Conservation (phyloP, 2,888 invertebrate species). For the Entomobrya multifasciata region DNA sequence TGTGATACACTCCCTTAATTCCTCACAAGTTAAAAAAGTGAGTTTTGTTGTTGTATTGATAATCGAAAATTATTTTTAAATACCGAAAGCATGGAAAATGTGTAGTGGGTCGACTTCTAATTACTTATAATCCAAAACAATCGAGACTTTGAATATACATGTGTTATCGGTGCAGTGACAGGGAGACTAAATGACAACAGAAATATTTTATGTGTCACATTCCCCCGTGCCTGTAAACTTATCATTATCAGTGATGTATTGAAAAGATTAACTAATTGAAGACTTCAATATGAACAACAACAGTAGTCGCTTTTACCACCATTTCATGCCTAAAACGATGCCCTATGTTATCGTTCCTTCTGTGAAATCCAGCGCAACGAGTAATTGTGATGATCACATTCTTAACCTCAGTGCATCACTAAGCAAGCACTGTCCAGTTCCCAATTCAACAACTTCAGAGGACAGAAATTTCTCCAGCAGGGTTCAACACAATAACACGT, state of each 20-base stretch:
- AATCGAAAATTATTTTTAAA: too few relatives aligned
- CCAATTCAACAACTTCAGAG: neutral
- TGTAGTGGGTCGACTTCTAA: too few relatives aligned
- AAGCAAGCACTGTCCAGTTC: conserved; percentile 43
- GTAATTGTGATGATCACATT: conserved; percentile 46
- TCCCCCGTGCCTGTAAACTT: conserved; percentile 1
- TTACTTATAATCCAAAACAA: too few relatives aligned
- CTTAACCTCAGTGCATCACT: conserved; percentile 56
- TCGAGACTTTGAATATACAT: too few relatives aligned
- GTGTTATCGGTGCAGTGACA: too few relatives aligned
- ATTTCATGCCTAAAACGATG: conserved; percentile 74
- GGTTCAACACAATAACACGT: neutral
- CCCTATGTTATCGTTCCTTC: conserved; percentile 75
- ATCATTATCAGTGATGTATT: too few relatives aligned
- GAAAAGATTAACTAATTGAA: neutral
- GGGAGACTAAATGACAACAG: too few relatives aligned
- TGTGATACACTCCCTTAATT: conserved; percentile 19
- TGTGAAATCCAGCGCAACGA: conserved; percentile 22
- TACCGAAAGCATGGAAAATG: too few relatives aligned
- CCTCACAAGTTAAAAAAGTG: too few relatives aligned
- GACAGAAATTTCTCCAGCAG: neutral
- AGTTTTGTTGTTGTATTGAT: too few relatives aligned
- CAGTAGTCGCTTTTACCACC: conserved; percentile 52
- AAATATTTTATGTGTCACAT: neutral
- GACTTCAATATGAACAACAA: conserved; percentile 46